Conservation (phyloP, 2,888 invertebrate species). For the Cheilosia grossa region DNA sequence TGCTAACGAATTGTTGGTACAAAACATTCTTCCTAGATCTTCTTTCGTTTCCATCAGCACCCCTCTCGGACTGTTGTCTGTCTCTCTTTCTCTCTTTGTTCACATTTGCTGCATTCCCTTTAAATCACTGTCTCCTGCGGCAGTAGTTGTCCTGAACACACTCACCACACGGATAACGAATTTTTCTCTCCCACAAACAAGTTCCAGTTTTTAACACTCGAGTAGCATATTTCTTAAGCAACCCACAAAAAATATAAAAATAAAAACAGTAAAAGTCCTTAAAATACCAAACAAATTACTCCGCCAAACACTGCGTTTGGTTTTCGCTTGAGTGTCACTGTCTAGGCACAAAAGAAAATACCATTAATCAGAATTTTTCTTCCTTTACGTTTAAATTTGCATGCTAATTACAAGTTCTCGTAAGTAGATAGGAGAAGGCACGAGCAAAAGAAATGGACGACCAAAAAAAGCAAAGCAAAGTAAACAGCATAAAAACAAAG, state of each 20-base stretch:
- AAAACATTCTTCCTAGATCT: too few species aligned
- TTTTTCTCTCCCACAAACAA: not conserved
- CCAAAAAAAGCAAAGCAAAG: slow-evolving; percentile 7
- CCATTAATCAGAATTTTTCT: slow-evolving; percentile 54
- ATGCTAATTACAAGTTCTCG: slow-evolving; percentile 61
- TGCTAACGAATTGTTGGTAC: too few species aligned
- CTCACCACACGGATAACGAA: not conserved
- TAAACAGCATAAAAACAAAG: slow-evolving; percentile 59
- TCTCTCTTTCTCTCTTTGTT: too few species aligned
- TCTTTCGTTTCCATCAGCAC: too few species aligned
- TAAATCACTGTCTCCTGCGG: not conserved
- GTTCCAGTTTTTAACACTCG: not conserved
- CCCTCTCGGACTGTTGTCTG: too few species aligned
- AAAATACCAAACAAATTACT: not conserved
- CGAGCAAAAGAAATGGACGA: slow-evolving; percentile 25
- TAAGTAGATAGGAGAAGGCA: not conserved
- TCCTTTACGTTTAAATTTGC: slow-evolving; percentile 55
- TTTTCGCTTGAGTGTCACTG: not conserved
- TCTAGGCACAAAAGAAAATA: slow-evolving; percentile 11
- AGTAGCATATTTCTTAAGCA: not conserved
- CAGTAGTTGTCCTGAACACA: not conserved
- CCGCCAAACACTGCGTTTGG: not conserved
- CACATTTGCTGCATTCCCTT: too few species aligned
- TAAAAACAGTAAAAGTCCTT: not conserved
- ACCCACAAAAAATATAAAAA: not conserved